Conservation (phyloP, 1,140 invertebrate species). For the Eurosta solidaginis region DNA sequence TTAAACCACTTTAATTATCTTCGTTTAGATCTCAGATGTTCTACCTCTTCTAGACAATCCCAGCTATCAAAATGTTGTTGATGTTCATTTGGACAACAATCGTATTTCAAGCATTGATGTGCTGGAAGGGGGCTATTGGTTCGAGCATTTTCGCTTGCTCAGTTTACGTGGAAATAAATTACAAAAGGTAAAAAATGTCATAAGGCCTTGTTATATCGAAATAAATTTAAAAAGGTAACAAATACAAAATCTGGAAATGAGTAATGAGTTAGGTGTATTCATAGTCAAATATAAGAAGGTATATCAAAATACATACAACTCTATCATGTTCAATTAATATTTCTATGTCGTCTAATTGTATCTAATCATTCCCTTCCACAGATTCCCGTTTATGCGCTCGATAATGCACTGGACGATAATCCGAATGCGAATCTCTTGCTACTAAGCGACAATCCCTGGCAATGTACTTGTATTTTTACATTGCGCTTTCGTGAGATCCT, state of each 20-base stretch:
- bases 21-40: constrained; percentile 66
- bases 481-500: constrained; percentile 75
- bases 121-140: constrained; percentile 77
- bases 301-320: no score
- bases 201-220: background rate
- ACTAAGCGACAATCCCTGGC: constrained; percentile 79
- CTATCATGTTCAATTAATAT: no score
- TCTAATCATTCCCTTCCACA: constrained; percentile 46
- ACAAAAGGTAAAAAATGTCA: constrained; percentile 65
- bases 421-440: constrained; percentile 69
- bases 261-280: no score
- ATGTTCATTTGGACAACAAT: constrained; percentile 80
- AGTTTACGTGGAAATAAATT: constrained; percentile 75
- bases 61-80: constrained; percentile 68
- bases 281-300: no score
- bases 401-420: constrained; percentile 76
- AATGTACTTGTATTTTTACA: constrained; percentile 78
- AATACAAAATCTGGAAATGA: no score
- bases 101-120: constrained; percentile 70
- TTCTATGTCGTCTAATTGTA: background rate
- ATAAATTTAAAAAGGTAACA: background rate
- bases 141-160: constrained; percentile 73
- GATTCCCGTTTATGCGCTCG: constrained; percentile 77
- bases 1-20: background rate
- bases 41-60: constrained; percentile 68